Conservation (phyloP, 2,797 vertebrate genomes). For the Coreius guichenoti region DNA sequence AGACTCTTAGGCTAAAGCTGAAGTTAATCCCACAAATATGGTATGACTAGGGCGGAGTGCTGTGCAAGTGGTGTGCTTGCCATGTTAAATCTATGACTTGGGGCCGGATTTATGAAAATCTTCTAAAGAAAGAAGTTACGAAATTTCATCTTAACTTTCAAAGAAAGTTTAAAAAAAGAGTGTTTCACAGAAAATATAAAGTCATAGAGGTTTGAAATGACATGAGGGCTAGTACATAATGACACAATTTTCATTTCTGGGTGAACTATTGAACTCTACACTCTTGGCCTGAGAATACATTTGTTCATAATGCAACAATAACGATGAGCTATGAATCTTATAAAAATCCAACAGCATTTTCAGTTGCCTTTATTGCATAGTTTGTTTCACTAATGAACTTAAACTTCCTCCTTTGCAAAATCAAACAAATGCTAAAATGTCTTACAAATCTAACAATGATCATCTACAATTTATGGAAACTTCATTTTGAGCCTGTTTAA, state of each 20-base stretch:
- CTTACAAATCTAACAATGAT: conserved; percentile 21
- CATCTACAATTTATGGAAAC: conserved; percentile 35
- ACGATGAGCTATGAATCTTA: conserved; percentile 12
- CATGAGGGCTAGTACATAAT: not conserved
- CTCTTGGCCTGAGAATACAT: not conserved
- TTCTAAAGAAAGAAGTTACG: too few relatives aligned
- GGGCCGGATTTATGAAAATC: not conserved
- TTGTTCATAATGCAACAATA: not conserved
- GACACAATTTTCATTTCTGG: not conserved
- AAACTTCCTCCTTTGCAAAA: conserved; percentile 11
- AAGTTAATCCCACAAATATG: conserved; percentile 7
- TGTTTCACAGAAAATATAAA: too few relatives aligned
- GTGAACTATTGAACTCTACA: not conserved
- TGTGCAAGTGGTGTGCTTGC: not conserved
- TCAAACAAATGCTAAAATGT: conserved; percentile 33
- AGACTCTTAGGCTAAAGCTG: conserved; percentile 17
- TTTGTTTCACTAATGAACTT: conserved; percentile 23
- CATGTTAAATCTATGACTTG: not conserved
- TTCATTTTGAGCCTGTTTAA: conserved; percentile 36
- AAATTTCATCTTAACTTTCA: too few relatives aligned
- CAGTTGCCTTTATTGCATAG: conserved; percentile 2
- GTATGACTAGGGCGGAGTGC: not conserved
- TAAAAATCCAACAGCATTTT: not conserved
- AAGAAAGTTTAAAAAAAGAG: too few relatives aligned
- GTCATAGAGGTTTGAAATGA: not conserved